phyloP scores from a whole-genome alignment of 2,797 vertebrate species.

The Pristis pectinata region DNA sequence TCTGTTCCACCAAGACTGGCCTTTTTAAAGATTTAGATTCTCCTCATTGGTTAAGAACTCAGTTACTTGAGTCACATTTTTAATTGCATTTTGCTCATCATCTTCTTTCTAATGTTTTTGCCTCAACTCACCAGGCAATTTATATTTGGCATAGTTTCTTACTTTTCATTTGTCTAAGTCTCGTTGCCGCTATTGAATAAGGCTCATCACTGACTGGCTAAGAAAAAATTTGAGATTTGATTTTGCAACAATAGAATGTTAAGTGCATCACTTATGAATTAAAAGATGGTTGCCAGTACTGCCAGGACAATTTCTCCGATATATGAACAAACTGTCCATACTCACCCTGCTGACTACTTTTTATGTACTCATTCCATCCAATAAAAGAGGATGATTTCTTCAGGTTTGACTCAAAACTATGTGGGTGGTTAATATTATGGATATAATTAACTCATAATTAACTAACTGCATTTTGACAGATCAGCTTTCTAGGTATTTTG shows the following conservation, averaged over 20 bases:
- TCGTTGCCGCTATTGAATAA: not conserved
- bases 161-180: not conserved
- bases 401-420: not conserved
- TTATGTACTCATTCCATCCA: not conserved
- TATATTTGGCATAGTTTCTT: not conserved
- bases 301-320: not conserved
- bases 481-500: not conserved
- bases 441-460: not conserved
- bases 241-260: not conserved
- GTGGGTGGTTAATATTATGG: no score
- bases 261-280: not conserved
- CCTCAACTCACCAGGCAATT: not conserved
- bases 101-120: not conserved
- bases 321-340: not conserved
- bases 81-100: not conserved
- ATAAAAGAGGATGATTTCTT: not conserved
- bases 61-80: no score
- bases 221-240: not conserved
- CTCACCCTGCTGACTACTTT: not conserved
- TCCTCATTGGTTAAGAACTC: no score
- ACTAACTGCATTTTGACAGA: not conserved
- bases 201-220: not conserved
- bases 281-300: not conserved
- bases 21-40: no score
- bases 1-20: no score